Conservation (phyloP, 2,113 vertebrate species). For the Ictidomys tridecemlineatus region DNA sequence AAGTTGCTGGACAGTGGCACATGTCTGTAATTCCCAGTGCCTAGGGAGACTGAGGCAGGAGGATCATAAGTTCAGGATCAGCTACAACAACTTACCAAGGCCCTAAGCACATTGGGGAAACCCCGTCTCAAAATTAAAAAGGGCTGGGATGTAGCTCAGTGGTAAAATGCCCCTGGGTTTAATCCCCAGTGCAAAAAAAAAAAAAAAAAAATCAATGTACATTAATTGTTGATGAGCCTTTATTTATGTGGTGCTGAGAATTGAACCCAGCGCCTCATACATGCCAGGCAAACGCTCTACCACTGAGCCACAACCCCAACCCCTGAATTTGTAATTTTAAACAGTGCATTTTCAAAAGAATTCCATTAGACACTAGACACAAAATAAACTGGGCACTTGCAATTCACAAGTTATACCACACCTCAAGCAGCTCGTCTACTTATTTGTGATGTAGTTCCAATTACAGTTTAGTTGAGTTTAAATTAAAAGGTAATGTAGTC, state of each 20-base stretch:
- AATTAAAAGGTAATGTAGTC: conserved; percentile 59
- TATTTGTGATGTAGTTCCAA: conserved; percentile 3
- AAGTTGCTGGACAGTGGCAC: background rate
- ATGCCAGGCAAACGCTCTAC: too few relatives aligned
- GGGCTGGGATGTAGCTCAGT: background rate
- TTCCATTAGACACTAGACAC: background rate
- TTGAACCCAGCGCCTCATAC: too few relatives aligned
- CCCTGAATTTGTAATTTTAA: background rate
- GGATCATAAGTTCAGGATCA: background rate
- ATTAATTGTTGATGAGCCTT: too few relatives aligned
- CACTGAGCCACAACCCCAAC: too few relatives aligned
- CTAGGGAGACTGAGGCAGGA: background rate
- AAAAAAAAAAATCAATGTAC: too few relatives aligned
- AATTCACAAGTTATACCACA: conserved; percentile 48
- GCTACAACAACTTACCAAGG: background rate
- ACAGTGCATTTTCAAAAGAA: background rate
- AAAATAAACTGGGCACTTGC: background rate
- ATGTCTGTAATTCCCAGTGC: background rate
- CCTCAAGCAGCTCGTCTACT: background rate
- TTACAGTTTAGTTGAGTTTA: conserved; percentile 57
- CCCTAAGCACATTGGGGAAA: background rate
- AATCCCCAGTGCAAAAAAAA: background rate
- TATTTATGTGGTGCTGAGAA: too few relatives aligned
- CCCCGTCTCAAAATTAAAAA: background rate
- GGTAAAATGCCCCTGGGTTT: too few relatives aligned